Base-by-base conservation (phyloP, 2,797 vertebrate genomes). In the Rhinichthys osculus region DNA sequence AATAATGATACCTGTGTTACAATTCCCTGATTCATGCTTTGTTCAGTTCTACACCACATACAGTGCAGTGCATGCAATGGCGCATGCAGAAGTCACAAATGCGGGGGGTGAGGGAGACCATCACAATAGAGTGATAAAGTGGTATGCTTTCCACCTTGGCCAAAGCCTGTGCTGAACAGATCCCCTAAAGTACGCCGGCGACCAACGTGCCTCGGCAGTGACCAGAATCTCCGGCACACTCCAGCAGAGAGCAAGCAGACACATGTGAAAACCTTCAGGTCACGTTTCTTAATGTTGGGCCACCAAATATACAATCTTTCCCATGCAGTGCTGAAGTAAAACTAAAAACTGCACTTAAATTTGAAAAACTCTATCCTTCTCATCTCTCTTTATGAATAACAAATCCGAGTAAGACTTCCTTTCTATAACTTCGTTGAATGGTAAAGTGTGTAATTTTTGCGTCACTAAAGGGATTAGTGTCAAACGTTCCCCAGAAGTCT, bases 191-290 rank as follows among this genome's bases (percentile, higher is more conserved):
- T 99, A 95, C 97, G 97, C 92, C 97, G 97, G 88, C 96, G 97
- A 93, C 97, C 97, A 91, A 96, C 70, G 88, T 98, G 97, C 94
- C 96, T 97, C 92, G 98, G 97, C 93, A 99, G 94, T 92, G 98
- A 99, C 97, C 98, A 98, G 94, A 97, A 98, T 88, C 96, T 97
- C 96, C 97, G 97, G 27, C 97, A 96, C 93, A 96, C 98, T 99
- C 93, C 91, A 89, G 94, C 94, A 96, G 87, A 91, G 94, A 92
- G 94, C 94, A 91, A 95, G 90, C 86, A 96, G 95, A 97, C 91
- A 97, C 93, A 93, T 94, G 79, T 81, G 96, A 88, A 97, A 52
- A 83, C 52, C 50, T 72, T 85, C 21, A 70, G n/a, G n/a, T 74
- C 74, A 84, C 3, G 33, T 44, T 23, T 84, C 35, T 59, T 40